Base-by-base conservation (phyloP, 2,888 invertebrate species). In the Dascillus cervinus region DNA sequence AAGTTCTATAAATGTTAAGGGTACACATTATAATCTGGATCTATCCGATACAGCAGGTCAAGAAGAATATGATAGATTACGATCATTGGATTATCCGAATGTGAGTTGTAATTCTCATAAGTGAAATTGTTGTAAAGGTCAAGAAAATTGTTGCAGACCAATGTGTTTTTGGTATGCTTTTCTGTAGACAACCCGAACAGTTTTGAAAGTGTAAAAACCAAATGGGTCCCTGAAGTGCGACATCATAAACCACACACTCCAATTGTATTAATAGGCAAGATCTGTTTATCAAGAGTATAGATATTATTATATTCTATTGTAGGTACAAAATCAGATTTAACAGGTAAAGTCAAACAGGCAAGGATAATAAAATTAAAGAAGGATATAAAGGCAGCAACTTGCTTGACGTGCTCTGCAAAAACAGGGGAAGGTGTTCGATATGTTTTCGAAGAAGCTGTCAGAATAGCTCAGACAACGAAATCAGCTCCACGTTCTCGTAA, bases 21-120 rank as follows among this genome's bases (percentile, higher is more conserved):
- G n/a, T n/a, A n/a, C n/a, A n/a, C n/a, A n/a, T 52, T 52, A n/a
- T n/a, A n/a, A n/a, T n/a, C n/a, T n/a, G n/a, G n/a, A n/a, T 25
- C 43, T 64, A 13, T 53, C 54, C 9, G 64, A 64, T 37, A 64
- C 64, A 13, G 64, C 64, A 8, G 64, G 64, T 8, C 64, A 64
- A 43, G 64, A 64, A 40, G 57, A 82, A 78, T 64, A 77, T 36
- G 61, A 61, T 31, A 58, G 55, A 46, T 41, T 62, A 4, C 45
- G 62, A 23, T 46, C 52, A 30, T 38, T 62, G 23, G 58, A 60
- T 4, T 62, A 62, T 37, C 53, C 53, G 41, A 55, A 58, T 34
- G 62, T 60, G 44, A 55, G 53, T 26, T n/a, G n/a, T n/a, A n/a
- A n/a, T n/a, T n/a, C n/a, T n/a, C n/a, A n/a, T n/a, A n/a, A n/a